Evolutionary conservation across 2,113 vertebrate genomes (phyloP), one percentile per base, ranked within the genome.

Genomic region (Bubalus kerabau): DNA sequence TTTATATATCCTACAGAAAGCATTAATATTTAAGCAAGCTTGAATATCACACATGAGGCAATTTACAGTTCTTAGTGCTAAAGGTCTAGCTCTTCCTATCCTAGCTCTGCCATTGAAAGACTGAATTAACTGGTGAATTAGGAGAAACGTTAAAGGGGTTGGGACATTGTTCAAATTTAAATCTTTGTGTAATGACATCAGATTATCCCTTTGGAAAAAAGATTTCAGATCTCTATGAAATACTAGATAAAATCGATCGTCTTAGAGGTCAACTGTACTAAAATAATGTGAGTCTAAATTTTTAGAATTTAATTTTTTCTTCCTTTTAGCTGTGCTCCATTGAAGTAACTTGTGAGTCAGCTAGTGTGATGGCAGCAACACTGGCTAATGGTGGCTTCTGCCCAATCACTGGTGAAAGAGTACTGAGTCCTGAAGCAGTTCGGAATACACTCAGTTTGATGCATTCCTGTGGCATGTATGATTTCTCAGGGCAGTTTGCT

Each of bases 401-500:
- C 98, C 99, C 99, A 26, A 99, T 99, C 98, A 99, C 99, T 46
- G 99, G 99, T 1, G 99, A 99, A 97, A 99, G 99, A 32, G 99
- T 99, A 2, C 99, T 99, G 98, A 99, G 99, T 97, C 99, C 99
- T 0, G 99, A 99, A 98, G 99, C 99, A 0, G 99, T 99, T 93
- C 99, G 99, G n/a, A 99, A 99, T 98, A 99, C 99, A 0, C 98
- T 99, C 97, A 99, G 99, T 87, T 99, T 99, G 94, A 99, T 99
- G 99, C 99, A 99, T 97, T 99, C 99, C 95, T 99, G 99, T 95
- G 99, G 99, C 99, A 99, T 99, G 99, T 99, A 99, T 97, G 99
- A 99, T 98, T 99, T 99, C 87, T 99, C 99, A 0, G 99, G 99
- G 43, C 99, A 99, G 98, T 99, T 99, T 97, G 99, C 99, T 81